Conservation (phyloP, 2,113 vertebrate genomes). For the Syrrhaptes paradoxus region DNA sequence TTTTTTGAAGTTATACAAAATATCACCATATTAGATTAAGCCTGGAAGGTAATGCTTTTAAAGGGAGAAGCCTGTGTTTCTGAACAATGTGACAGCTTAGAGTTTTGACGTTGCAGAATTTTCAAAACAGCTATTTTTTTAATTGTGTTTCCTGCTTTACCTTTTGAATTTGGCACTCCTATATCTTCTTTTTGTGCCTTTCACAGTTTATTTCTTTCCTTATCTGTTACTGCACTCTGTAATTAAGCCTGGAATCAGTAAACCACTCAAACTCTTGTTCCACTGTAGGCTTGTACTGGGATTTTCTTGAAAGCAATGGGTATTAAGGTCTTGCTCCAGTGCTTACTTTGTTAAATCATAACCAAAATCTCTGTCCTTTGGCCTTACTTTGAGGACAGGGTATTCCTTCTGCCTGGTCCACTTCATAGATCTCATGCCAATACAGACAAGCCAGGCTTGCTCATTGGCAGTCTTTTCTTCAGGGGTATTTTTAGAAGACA, state of each 20-base stretch:
- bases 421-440: neutral
- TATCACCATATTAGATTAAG: neutral
- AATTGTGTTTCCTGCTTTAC: neutral
- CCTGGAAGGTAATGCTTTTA: constrained; percentile 12
- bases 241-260: neutral
- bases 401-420: neutral
- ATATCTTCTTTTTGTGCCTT: neutral
- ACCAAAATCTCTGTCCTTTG: neutral
- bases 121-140: neutral
- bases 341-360: fast-evolving
- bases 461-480: neutral
- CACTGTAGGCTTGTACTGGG: neutral
- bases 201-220: neutral
- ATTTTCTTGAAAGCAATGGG: neutral
- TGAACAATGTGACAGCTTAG: neutral
- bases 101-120: neutral
- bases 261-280: neutral
- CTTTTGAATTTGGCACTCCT: neutral
- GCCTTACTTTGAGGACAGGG: neutral
- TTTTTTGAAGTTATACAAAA: neutral
- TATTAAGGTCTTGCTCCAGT: neutral
- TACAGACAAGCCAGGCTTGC: fast-evolving
- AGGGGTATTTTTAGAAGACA: neutral
- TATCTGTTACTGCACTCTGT: neutral
- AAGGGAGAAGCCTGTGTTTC: neutral